Evolutionary conservation across 2,113 vertebrate genomes (phyloP).

Genomic region (Cyanoderma ruficeps): DNA sequence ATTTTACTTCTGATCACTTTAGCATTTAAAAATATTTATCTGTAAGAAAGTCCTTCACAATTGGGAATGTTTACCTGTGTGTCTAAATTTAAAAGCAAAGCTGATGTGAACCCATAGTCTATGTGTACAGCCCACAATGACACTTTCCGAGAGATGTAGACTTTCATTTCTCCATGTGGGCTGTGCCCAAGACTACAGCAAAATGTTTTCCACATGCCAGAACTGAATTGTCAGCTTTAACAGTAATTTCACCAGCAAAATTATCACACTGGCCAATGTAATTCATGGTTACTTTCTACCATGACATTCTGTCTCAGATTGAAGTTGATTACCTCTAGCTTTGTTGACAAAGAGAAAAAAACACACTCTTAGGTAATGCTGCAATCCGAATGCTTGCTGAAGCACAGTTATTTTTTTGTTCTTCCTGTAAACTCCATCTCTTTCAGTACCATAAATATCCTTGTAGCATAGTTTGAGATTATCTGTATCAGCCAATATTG

Average conservation of each 20-base stretch:
- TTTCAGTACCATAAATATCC: background rate
- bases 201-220: background rate
- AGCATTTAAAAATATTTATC: background rate
- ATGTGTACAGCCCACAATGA: background rate
- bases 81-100: background rate
- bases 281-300: constrained; percentile 42
- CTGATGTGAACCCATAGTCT: background rate
- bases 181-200: background rate
- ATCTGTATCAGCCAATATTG: background rate
- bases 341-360: constrained; percentile 59
- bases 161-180: background rate
- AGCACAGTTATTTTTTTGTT: constrained; percentile 16
- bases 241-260: constrained; percentile 45
- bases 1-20: background rate
- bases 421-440: background rate
- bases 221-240: background rate
- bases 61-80: background rate
- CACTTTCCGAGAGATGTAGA: background rate
- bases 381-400: constrained; percentile 21
- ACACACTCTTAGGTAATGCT: constrained; percentile 29
- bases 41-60: background rate
- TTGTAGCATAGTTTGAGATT: background rate
- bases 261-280: background rate
- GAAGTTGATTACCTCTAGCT: constrained; percentile 56
- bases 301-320: constrained; percentile 44